A percentile compares a stretch with the other conserved stretches of the same genome.
Evolutionary conservation across 2,888 invertebrate genomes (phyloP).

Genomic region (Monopis laevigella): DNA sequence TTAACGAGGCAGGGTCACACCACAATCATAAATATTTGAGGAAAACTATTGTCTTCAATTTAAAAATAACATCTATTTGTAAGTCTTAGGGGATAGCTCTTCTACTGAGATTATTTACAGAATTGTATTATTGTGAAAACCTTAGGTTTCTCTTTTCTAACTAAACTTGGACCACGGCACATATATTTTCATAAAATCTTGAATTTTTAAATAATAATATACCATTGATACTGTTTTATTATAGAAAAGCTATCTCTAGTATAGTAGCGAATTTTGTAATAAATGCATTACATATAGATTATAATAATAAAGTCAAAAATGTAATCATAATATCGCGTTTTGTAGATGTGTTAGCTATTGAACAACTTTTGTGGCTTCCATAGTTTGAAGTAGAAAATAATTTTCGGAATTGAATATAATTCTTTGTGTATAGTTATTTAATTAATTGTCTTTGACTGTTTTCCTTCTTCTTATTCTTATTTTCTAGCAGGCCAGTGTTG

Average conservation of each 20-base stretch:
- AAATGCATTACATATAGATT: too few relatives aligned
- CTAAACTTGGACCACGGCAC: conserved; percentile 45
- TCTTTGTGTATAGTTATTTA: neutral
- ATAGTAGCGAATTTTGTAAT: too few relatives aligned
- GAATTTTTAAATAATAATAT: conserved; percentile 25
- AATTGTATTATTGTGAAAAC: too few relatives aligned
- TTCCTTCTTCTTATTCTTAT: too few relatives aligned
- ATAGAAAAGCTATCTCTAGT: too few relatives aligned
- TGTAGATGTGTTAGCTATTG: conserved; percentile 37
- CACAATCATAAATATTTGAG: conserved; percentile 39
- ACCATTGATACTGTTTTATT: too few relatives aligned
- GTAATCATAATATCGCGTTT: conserved; percentile 29
- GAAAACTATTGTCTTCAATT: conserved; percentile 32
- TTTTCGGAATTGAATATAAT: neutral
- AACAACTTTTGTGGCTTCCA: conserved; percentile 59
- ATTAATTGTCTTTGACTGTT: too few relatives aligned
- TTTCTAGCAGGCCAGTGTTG: too few relatives aligned
- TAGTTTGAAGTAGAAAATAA: conserved; percentile 27
- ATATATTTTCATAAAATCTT: conserved; percentile 42
- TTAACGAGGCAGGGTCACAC: conserved; percentile 64
- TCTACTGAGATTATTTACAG: conserved; percentile 26
- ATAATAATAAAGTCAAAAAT: too few relatives aligned
- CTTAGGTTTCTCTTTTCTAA: neutral
- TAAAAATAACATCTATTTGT: conserved; percentile 21
- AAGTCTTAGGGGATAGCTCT: conserved; percentile 51